phyloP scores from a whole-genome alignment of 2,113 vertebrate species.

The Sinocyclocheilus maitianheensis region DNA sequence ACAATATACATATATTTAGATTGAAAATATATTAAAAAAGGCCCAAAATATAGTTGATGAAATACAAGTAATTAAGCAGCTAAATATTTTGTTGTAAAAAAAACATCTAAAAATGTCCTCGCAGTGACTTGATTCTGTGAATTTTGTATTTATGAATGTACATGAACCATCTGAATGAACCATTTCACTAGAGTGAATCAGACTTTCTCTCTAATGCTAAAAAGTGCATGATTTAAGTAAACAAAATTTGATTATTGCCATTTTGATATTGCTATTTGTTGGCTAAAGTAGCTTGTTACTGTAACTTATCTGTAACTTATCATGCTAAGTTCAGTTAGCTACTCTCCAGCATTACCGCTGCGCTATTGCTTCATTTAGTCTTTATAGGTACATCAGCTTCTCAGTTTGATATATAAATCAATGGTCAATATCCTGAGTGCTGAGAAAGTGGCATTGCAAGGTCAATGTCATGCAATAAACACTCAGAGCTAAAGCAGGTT shows the following conservation, averaged over 20 bases:
- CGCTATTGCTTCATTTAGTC: background rate
- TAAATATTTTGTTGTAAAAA: background rate
- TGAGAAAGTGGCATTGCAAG: background rate
- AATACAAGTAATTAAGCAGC: no score
- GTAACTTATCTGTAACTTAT: background rate
- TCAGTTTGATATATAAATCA: background rate
- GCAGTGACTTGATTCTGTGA: background rate
- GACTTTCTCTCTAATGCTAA: background rate
- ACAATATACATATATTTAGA: background rate
- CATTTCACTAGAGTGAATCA: background rate
- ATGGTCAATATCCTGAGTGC: slow-evolving; percentile 8
- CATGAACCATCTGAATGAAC: background rate
- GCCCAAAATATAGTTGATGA: no score
- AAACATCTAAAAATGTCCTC: background rate
- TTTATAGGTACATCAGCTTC: background rate
- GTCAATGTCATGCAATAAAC: slow-evolving; percentile 20
- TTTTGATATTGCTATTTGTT: background rate
- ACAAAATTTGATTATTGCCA: background rate
- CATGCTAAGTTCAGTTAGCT: background rate
- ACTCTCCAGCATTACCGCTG: background rate
- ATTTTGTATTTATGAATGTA: background rate
- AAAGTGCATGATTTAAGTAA: background rate
- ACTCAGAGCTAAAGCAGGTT: background rate
- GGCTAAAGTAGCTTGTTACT: background rate
- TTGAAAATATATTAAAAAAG: background rate